A percentile compares a stretch with the other conserved stretches of the same genome.
phyloP scores from a whole-genome alignment of 2,113 vertebrate species.

The Orycteropus afer region DNA sequence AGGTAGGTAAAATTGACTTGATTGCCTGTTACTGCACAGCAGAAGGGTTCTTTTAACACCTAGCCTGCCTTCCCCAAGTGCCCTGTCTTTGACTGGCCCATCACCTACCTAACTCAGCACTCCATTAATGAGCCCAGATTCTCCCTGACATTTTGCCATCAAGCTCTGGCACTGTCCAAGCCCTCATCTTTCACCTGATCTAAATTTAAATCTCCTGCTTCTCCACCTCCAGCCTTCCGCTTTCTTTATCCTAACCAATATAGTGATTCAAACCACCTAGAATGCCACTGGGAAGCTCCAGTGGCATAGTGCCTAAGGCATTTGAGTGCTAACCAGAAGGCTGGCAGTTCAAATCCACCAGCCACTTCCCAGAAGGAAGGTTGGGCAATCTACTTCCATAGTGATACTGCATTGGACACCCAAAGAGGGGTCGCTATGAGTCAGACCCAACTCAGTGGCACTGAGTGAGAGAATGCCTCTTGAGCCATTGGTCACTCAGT shows the following conservation, averaged over 20 bases:
- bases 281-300: too few relatives aligned
- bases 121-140: neutral
- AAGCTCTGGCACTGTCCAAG: neutral
- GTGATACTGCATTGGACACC: too few relatives aligned
- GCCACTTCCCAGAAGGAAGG: too few relatives aligned
- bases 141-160: neutral
- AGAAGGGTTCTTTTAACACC: neutral
- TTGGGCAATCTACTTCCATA: too few relatives aligned
- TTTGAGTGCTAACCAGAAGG: too few relatives aligned
- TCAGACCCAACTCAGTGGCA: neutral
- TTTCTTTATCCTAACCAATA: slow-evolving; percentile 25
- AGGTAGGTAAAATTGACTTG: neutral
- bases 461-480: too few relatives aligned
- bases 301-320: too few relatives aligned
- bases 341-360: too few relatives aligned
- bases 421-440: neutral
- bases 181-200: slow-evolving; percentile 1
- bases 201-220: slow-evolving; percentile 30
- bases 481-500: neutral
- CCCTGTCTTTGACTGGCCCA: neutral
- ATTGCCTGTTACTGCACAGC: neutral
- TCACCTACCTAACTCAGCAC: neutral
- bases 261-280: neutral
- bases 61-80: neutral
- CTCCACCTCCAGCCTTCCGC: neutral